These are phyloP conservation scores for Pantherophis guttatus DNA, from an alignment of 2,113 vertebrate species.

Conservation along the genomic window DNA sequence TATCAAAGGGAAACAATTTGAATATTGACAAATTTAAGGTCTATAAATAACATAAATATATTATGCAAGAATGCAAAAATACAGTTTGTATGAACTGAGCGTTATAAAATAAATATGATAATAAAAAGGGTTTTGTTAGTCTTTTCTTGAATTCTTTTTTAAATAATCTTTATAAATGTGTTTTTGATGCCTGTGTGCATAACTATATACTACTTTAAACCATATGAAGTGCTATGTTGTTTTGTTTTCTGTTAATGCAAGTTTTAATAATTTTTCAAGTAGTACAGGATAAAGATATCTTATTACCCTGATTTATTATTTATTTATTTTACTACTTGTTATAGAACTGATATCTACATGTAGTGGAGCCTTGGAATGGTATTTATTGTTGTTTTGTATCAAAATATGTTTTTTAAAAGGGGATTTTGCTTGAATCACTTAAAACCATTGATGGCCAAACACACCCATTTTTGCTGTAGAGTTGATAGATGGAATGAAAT, in stretches of 20 bases:
- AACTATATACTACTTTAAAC: not conserved
- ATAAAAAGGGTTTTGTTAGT: not conserved
- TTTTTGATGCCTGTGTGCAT: not conserved
- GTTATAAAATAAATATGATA: not conserved
- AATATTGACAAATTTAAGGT: not conserved
- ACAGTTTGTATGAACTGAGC: not conserved
- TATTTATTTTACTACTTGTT: not conserved
- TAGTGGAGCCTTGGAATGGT: not conserved
- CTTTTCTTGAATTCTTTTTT: not conserved
- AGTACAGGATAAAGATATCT: not conserved
- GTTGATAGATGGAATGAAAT: not conserved
- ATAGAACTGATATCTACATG: not conserved
- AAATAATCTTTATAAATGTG: not conserved
- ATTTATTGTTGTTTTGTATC: not conserved
- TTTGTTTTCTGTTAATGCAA: not conserved
- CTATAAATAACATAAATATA: conserved; percentile 1
- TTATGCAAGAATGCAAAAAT: not conserved
- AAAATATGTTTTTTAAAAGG: not conserved
- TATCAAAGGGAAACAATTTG: not conserved
- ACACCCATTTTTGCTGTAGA: not conserved
- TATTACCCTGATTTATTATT: not conserved
- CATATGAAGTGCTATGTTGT: conserved; percentile 3
- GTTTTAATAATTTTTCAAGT: conserved; percentile 18
- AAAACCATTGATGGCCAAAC: not conserved
- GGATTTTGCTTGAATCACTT: not conserved